Conservation (phyloP, 2,113 vertebrate species). For the Pseudonaja textilis region DNA sequence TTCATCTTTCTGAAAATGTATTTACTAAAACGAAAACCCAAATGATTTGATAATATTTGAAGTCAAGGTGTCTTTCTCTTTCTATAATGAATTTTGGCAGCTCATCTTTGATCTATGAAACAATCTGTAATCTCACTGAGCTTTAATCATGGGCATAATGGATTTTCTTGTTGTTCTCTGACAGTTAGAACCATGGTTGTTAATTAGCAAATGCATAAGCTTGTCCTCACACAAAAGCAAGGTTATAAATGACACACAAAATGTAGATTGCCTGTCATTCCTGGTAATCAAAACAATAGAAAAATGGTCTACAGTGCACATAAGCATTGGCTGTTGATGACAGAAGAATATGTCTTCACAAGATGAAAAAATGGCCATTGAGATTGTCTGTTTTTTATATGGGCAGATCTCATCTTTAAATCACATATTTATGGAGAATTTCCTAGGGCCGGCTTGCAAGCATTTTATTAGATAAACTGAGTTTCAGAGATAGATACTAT, state of each 20-base stretch:
- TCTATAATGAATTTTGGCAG: conserved; percentile 47
- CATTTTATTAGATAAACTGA: conserved; percentile 5
- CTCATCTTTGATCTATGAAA: conserved; percentile 60
- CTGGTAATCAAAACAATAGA: conserved; percentile 12
- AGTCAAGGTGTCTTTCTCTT: conserved; percentile 50
- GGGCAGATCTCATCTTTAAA: conserved; percentile 34
- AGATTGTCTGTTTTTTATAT: conserved; percentile 17
- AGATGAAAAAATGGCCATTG: conserved; percentile 48
- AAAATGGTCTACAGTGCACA: fast-evolving
- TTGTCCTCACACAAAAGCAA: background rate
- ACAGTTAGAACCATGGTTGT: conserved; percentile 37
- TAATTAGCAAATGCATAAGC: conserved; percentile 52
- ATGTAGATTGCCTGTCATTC: conserved; percentile 14
- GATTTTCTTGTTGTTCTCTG: conserved; percentile 54
- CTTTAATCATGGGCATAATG: conserved; percentile 61
- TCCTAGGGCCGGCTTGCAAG: conserved; percentile 38
- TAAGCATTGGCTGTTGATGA: conserved; percentile 18
- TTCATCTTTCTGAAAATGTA: conserved; percentile 29
- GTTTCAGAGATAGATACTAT: background rate
- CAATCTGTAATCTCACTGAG: conserved; percentile 50
- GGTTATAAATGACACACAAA: conserved; percentile 22
- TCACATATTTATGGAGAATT: conserved; percentile 41
- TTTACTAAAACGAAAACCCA: conserved; percentile 49
- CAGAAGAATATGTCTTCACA: background rate
- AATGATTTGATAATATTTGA: conserved; percentile 43